phyloP scores from a whole-genome alignment of 2,113 vertebrate species.

The Macquaria australasica region DNA sequence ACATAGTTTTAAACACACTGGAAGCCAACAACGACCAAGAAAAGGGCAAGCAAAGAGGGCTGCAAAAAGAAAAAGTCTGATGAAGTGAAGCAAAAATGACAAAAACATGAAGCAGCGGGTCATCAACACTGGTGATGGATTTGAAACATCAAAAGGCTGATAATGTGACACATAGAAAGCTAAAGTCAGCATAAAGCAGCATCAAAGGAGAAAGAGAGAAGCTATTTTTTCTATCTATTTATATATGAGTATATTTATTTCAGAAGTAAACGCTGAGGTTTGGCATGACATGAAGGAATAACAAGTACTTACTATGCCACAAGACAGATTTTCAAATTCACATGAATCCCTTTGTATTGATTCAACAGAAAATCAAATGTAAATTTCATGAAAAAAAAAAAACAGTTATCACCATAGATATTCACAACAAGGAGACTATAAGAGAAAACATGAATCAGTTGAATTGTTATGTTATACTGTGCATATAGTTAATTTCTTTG shows the following conservation, averaged over 20 bases:
- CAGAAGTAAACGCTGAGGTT: conserved; percentile 21
- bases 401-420: not conserved
- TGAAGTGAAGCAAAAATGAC: not conserved
- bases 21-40: not conserved
- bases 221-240: not conserved
- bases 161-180: not conserved
- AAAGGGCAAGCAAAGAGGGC: not conserved
- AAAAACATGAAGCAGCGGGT: not conserved
- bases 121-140: conserved; percentile 1
- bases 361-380: not conserved
- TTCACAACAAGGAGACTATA: not conserved
- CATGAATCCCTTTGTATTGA: conserved; percentile 13
- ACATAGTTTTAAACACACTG: not conserved
- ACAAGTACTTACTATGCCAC: not conserved
- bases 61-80: not conserved
- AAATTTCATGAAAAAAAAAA: not conserved
- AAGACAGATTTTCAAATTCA: not conserved
- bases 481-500: not conserved
- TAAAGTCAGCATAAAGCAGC: not conserved
- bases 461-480: not conserved
- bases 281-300: not conserved
- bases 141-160: conserved; percentile 17
- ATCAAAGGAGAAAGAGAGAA: not conserved
- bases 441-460: not conserved
- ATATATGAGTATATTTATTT: not conserved